Base-by-base conservation (phyloP, 2,888 invertebrate species). In the Mesorhabditis sp. region DNA sequence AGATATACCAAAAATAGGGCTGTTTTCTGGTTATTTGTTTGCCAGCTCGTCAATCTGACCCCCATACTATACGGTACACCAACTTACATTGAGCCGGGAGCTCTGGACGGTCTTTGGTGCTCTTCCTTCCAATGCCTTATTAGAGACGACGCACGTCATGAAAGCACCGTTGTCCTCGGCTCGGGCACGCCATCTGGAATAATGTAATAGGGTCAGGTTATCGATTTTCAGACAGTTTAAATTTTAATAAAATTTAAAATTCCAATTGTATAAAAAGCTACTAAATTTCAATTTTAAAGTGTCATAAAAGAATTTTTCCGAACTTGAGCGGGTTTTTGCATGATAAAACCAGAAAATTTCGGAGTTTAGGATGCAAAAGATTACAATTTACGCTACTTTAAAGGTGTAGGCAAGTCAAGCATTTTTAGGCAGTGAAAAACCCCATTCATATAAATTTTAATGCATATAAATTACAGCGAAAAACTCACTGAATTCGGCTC, bases 141-240 rank as follows among this genome's bases (percentile, higher is more conserved):
- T 85, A 45, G 75, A 70, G 5, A 83, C 78, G 13, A 74, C 70
- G 68, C 85, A 85, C 6, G 72, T 76, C 5, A 85, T 69, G 62
- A 72, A 78, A 7, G 78, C 77, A 15, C 79, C 83, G 67, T 84
- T 83, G 70, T 84, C 83, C 5, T 73, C 72, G 4, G 83, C 70
- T 5, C 70, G 70, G 5, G 80, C 81, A 4, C 79, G 79, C 77
- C 79, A 83, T 50, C 78, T 81, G 68, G 61, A 72, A 69, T 45
- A 45, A 2, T 15, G 28, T 28, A 28, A 28, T 28, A 28, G 28
- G 28, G 28, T 28, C 28, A 28, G 28, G 28, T 28, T 28, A 28
- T 28, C 1, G 28, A 28, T 28, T 28, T 28, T n/a, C 3, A 63
- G 15, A 63, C 10, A 13, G 7, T 63, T 63, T 28, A 43, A 6